Conservation (phyloP, 2,888 invertebrate genomes). For the Mythimna lalbum region DNA sequence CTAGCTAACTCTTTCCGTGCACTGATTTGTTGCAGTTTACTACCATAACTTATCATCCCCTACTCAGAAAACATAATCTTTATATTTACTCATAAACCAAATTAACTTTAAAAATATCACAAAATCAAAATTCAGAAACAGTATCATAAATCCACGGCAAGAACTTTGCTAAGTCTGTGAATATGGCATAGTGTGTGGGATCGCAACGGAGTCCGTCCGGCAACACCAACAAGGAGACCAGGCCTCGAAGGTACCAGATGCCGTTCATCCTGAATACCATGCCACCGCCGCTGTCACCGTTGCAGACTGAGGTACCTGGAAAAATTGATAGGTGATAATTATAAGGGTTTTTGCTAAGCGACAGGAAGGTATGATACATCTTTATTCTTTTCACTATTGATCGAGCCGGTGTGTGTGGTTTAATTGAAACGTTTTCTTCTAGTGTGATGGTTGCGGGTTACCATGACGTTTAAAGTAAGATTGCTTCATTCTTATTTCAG, state of each 20-base stretch:
- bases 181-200: slow-evolving; percentile 91
- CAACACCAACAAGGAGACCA: slow-evolving; percentile 91
- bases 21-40: not conserved
- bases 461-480: no score
- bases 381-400: no score
- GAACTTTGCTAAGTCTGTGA: slow-evolving; percentile 91
- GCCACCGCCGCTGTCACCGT: slow-evolving; percentile 90
- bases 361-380: no score
- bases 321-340: slow-evolving; percentile 17
- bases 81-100: slow-evolving; percentile 28
- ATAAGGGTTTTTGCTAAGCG: slow-evolving; percentile 7
- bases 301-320: slow-evolving; percentile 91
- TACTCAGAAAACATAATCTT: no score
- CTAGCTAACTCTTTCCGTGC: not conserved
- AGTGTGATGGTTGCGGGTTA: no score
- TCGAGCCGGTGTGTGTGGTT: no score
- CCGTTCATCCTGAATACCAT: slow-evolving; percentile 85
- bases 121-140: slow-evolving; percentile 67
- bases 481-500: no score
- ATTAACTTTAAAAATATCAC: slow-evolving; percentile 34
- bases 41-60: no score
- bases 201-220: slow-evolving; percentile 91
- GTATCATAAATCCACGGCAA: slow-evolving; percentile 87
- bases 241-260: slow-evolving; percentile 86
- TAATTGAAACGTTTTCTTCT: no score